Evolutionary conservation across 2,888 invertebrate species (phyloP).

Genomic region (Synanthedon formicaeformis): DNA sequence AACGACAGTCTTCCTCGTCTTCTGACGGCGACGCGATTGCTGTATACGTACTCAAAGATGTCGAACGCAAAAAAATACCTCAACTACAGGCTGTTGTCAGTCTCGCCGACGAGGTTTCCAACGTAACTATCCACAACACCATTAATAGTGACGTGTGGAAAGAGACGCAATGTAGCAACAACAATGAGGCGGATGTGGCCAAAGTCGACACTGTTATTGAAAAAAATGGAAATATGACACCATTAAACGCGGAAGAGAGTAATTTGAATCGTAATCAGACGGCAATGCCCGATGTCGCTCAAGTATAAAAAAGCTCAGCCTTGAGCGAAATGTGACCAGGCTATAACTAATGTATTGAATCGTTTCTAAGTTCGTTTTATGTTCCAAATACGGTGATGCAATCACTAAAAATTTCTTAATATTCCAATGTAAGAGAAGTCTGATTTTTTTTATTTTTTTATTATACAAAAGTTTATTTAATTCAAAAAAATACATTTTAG

Average conservation of each 20-base stretch:
- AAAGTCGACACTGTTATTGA: conserved; percentile 30
- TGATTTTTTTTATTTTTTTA: too few species aligned
- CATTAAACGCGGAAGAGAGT: conserved; percentile 5
- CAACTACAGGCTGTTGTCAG: conserved; percentile 14
- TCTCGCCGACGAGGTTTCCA: conserved; percentile 23
- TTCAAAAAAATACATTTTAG: too few species aligned
- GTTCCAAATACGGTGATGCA: too few species aligned
- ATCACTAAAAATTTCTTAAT: too few species aligned
- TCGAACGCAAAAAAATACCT: conserved; percentile 17
- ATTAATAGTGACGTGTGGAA: conserved; percentile 13
- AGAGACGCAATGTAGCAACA: conserved; percentile 20
- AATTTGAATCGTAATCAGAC: conserved; percentile 21
- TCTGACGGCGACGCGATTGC: conserved; percentile 25
- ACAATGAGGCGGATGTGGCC: conserved; percentile 20
- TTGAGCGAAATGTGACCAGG: too few species aligned
- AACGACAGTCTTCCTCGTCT: conserved; percentile 45
- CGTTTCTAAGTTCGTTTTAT: too few species aligned
- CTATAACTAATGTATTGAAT: too few species aligned
- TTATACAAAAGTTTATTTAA: too few species aligned
- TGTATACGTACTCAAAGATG: conserved; percentile 6
- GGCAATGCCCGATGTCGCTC: conserved; percentile 24
- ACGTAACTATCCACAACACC: conserved; percentile 16
- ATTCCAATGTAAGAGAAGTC: too few species aligned
- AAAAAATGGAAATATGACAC: conserved; percentile 37
- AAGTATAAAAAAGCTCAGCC: conserved; percentile 24